Evolutionary conservation across 2,113 vertebrate species (phyloP).

Genomic region (Uria lomvia): DNA sequence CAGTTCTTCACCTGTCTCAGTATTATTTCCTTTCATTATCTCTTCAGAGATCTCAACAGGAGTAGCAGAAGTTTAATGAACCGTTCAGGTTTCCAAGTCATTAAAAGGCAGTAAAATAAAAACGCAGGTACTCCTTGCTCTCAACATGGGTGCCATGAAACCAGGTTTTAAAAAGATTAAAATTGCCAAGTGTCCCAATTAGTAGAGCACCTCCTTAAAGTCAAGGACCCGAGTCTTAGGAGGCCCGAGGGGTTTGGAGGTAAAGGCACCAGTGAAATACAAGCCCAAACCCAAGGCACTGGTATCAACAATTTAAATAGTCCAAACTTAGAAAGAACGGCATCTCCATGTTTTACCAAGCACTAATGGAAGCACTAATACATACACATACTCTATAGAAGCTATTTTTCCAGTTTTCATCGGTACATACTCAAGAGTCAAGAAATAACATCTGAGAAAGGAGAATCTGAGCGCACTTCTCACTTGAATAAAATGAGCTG

Average conservation of each 20-base stretch:
- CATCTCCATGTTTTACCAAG: not conserved
- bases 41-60: not conserved
- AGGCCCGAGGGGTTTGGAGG: not conserved
- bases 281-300: not conserved
- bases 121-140: not conserved
- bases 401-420: not conserved
- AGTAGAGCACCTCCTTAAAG: not conserved
- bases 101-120: not conserved
- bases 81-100: not conserved
- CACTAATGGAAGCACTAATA: not conserved
- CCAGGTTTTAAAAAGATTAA: not conserved
- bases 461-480: not conserved
- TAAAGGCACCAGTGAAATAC: not conserved
- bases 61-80: not conserved
- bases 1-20: not conserved
- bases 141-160: not conserved
- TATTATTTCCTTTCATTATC: not conserved
- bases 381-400: not conserved
- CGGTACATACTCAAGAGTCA: not conserved
- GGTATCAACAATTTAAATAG: not conserved
- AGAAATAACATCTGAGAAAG: not conserved
- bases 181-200: fast-evolving
- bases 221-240: not conserved
- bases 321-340: fast-evolving
- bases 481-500: not conserved